Evolutionary conservation across 2,113 vertebrate genomes (phyloP).

Genomic region (Struthidea cinerea): DNA sequence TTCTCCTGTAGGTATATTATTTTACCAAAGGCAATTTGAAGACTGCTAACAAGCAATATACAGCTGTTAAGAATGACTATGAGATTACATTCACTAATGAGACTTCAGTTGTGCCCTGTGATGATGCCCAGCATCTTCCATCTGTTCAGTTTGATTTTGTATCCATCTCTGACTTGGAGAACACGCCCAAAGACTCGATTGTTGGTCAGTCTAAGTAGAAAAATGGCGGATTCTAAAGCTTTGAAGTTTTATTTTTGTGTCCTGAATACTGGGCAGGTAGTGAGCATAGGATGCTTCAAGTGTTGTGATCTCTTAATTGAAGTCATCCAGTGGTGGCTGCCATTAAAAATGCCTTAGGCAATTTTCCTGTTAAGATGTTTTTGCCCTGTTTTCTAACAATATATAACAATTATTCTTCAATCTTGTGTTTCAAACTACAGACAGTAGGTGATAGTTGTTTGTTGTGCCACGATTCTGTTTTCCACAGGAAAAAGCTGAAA

Average conservation of each 20-base stretch:
- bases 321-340: neutral
- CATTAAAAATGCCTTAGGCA: neutral
- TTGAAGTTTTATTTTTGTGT: neutral
- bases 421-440: neutral
- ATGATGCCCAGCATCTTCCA: slow-evolving; percentile 86
- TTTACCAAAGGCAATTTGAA: slow-evolving; percentile 91
- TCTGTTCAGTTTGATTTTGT: slow-evolving; percentile 89
- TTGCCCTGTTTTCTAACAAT: neutral
- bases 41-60: slow-evolving; percentile 96
- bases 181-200: slow-evolving; percentile 81
- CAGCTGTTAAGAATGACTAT: slow-evolving; percentile 94
- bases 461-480: neutral
- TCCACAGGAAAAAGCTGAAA: neutral
- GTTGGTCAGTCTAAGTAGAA: slow-evolving; percentile 77
- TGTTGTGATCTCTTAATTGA: neutral
- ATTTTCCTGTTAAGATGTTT: neutral
- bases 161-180: slow-evolving; percentile 85
- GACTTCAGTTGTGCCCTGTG: slow-evolving; percentile 87
- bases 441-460: neutral
- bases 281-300: fast-evolving
- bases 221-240: neutral
- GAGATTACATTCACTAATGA: slow-evolving; percentile 94
- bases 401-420: neutral
- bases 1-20: slow-evolving; percentile 88
- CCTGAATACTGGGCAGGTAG: neutral